Evolutionary conservation across 2,797 vertebrate genomes (phyloP).

Genomic region (Semotilus atromaculatus): DNA sequence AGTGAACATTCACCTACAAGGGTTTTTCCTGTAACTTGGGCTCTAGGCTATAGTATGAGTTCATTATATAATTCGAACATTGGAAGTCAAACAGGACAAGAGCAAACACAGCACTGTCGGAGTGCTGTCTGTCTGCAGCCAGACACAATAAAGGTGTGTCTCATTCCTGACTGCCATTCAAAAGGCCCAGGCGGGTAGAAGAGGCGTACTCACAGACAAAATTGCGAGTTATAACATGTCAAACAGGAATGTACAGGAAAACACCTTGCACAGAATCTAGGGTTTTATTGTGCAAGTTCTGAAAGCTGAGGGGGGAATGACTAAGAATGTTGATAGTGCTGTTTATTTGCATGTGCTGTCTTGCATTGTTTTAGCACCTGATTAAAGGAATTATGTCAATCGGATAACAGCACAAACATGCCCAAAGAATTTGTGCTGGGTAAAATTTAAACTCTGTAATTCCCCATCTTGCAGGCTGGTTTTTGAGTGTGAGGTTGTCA

Average conservation of each 20-base stretch:
- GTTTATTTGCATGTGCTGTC: not conserved
- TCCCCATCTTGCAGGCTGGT: not conserved
- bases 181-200: slow-evolving; percentile 17
- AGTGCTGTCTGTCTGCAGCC: slow-evolving; percentile 44
- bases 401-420: not conserved
- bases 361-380: not conserved
- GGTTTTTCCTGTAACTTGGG: not conserved
- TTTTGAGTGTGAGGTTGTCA: not conserved
- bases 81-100: slow-evolving; percentile 27
- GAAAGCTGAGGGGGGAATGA: not conserved
- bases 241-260: slow-evolving; percentile 41
- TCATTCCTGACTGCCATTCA: slow-evolving; percentile 47
- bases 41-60: slow-evolving; percentile 19
- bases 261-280: slow-evolving; percentile 2
- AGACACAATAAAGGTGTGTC: slow-evolving; percentile 54
- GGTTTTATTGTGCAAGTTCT: not conserved
- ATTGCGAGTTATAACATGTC: slow-evolving; percentile 52
- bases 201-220: slow-evolving; percentile 42
- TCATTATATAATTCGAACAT: slow-evolving; percentile 39
- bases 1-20: slow-evolving; percentile 44
- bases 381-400: not conserved
- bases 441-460: not conserved
- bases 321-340: not conserved
- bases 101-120: slow-evolving; percentile 52
- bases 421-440: not conserved